Base-by-base conservation (phyloP, 2,888 invertebrate genomes). In the Aricia artaxerxes region DNA sequence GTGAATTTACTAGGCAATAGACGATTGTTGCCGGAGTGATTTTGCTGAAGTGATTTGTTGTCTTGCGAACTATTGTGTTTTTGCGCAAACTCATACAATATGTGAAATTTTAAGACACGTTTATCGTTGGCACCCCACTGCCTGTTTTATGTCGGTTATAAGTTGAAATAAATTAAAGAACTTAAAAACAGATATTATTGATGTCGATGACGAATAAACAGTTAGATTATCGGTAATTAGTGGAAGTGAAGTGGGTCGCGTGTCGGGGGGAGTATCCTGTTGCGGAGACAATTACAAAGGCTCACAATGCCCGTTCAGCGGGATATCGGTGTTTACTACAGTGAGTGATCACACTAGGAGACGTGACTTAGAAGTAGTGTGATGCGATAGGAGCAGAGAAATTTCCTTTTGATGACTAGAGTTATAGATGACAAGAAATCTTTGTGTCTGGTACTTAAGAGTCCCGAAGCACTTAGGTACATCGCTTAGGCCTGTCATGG, bases 121-220 rank as follows among this genome's bases (percentile, higher is more conserved):
- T 31, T 69, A 16, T 69, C 5, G 9, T 69, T 35, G 13, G 24
- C 1, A 64, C 13, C 69, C 69, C 38, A 38, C 35, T 69, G 64
- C 64, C 35, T 69, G 13, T 16, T 69, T 16, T 13, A 35, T 38
- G 35, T 16, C 35, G 35, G 13, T 69, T 16, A 69, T 69, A 16
- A 35, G 35, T 69, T 35, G 35, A 5, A 13, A 69, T 69, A 13
- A 69, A 69, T 69, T 13, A 35, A 13, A 69, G 35, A 13, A 38
- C 64, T 13, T 13, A 35, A 69, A 69, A 69, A 69, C 69, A 69
- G 0, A 69, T 38, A 69, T 69, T 35, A 69, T 69, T 69, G 35
- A 69, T 69, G 69, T 69, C 69, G 69, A 69, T 69, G 69, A 69
- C 38, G 69, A 69, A 69, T 16, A 16, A 69, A 69, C 69, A 69